Conservation (phyloP, 2,888 invertebrate genomes). For the Urechis unicinctus region DNA sequence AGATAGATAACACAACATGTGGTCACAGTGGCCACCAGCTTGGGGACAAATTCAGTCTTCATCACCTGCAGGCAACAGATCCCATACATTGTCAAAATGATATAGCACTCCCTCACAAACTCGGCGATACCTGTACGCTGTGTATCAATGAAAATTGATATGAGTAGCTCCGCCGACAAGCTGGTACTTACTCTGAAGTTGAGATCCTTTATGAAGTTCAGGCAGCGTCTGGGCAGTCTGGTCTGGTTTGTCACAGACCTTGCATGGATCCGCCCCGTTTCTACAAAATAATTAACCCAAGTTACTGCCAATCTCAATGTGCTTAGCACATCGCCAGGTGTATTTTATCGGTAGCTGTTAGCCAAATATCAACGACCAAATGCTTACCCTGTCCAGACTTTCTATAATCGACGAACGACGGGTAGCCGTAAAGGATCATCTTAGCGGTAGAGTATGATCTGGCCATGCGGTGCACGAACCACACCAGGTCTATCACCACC, state of each 20-base stretch:
- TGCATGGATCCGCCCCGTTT: too few relatives aligned
- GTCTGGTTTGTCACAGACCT: conserved; percentile 1
- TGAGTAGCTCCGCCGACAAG: too few relatives aligned
- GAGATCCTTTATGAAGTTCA: conserved; percentile 16
- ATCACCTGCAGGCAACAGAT: conserved; percentile 32
- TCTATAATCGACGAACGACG: conserved; percentile 41
- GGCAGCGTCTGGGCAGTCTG: conserved; percentile 5
- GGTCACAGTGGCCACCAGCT: conserved; percentile 35
- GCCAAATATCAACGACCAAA: too few relatives aligned
- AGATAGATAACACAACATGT: conserved; percentile 20
- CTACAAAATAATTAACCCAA: too few relatives aligned
- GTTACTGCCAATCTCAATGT: too few relatives aligned
- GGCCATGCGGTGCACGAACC: conserved; percentile 42
- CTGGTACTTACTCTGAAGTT: conserved; percentile 20
- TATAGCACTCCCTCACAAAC: background rate
- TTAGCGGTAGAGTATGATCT: conserved; percentile 37
- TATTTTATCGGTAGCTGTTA: too few relatives aligned
- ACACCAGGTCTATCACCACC: conserved; percentile 36
- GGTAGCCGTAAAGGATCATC: conserved; percentile 43
- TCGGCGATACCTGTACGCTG: too few relatives aligned
- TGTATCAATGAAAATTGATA: too few relatives aligned
- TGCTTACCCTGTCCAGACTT: too few relatives aligned
- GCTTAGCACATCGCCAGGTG: too few relatives aligned
- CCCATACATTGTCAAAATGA: background rate
- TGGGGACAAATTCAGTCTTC: conserved; percentile 43